Conservation (phyloP, 2,113 vertebrate species). For the Sapajus apella region DNA sequence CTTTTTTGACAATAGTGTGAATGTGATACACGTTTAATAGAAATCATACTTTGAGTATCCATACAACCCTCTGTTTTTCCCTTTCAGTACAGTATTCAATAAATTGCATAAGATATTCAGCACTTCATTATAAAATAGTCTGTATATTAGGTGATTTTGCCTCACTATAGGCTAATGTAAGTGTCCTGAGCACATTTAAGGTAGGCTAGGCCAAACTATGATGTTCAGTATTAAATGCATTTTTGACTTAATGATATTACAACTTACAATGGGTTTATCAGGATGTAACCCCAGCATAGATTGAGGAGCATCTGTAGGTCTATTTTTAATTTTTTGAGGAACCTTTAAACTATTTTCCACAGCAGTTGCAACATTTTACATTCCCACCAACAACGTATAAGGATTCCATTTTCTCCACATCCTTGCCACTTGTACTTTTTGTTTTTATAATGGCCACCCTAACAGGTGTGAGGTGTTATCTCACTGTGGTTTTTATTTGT, state of each 20-base stretch:
- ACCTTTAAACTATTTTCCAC: not conserved
- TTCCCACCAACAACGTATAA: not conserved
- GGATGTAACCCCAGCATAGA: not conserved
- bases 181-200: not conserved
- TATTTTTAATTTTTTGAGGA: not conserved
- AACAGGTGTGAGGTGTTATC: not conserved
- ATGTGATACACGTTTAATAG: not conserved
- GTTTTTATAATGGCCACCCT: not conserved
- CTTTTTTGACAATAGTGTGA: not conserved
- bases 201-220: not conserved
- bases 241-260: not conserved
- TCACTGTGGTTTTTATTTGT: not conserved
- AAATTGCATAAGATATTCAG: not conserved
- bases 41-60: not conserved
- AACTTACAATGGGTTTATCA: not conserved
- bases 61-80: not conserved
- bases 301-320: not conserved
- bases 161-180: not conserved
- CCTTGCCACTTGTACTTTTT: not conserved
- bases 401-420: not conserved
- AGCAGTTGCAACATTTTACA: not conserved
- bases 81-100: not conserved
- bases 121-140: not conserved
- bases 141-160: not conserved
- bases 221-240: not conserved